A percentile compares a stretch with the other conserved stretches of the same genome.
Evolutionary conservation across 2,888 invertebrate species (phyloP).

Genomic region (Bombylius major): DNA sequence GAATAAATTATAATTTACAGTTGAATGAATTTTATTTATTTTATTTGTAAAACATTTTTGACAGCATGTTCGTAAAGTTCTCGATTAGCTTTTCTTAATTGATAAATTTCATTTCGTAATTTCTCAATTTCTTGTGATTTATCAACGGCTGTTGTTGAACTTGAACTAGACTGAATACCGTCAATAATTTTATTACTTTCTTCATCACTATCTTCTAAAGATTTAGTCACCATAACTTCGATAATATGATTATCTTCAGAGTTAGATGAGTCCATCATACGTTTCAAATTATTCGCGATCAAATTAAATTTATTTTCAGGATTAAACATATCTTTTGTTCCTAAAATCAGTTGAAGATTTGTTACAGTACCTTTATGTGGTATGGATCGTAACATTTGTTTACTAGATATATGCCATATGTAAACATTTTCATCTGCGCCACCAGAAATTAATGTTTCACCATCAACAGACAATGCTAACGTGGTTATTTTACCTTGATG

Average conservation of each 20-base stretch:
- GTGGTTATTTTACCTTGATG: conserved; percentile 56
- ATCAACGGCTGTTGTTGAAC: neutral
- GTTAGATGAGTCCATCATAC: conserved; percentile 40
- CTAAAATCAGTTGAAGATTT: conserved; percentile 53
- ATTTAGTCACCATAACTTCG: conserved; percentile 30
- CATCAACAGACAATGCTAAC: conserved; percentile 59
- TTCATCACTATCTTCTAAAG: conserved; percentile 12
- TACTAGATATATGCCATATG: conserved; percentile 69
- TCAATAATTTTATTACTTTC: neutral
- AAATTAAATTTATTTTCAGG: conserved; percentile 45
- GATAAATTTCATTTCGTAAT: conserved; percentile 41
- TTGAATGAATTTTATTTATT: no score
- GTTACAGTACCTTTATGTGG: conserved; percentile 62
- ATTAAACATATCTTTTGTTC: conserved; percentile 46
- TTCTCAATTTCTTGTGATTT: conserved; percentile 15
- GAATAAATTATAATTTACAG: no score
- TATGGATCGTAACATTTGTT: conserved; percentile 57
- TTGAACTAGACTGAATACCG: conserved; percentile 9
- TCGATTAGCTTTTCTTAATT: conserved; percentile 44
- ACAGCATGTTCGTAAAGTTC: conserved; percentile 45
- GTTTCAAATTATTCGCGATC: conserved; percentile 48
- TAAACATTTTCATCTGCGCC: conserved; percentile 60
- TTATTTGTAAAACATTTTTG: conserved; percentile 33
- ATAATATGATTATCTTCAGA: conserved; percentile 31
- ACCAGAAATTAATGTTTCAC: conserved; percentile 60